Evolutionary conservation across 2,888 invertebrate genomes (phyloP), one percentile per base, ranked within the genome.

Genomic region (Brachynemurus nebulosus): DNA sequence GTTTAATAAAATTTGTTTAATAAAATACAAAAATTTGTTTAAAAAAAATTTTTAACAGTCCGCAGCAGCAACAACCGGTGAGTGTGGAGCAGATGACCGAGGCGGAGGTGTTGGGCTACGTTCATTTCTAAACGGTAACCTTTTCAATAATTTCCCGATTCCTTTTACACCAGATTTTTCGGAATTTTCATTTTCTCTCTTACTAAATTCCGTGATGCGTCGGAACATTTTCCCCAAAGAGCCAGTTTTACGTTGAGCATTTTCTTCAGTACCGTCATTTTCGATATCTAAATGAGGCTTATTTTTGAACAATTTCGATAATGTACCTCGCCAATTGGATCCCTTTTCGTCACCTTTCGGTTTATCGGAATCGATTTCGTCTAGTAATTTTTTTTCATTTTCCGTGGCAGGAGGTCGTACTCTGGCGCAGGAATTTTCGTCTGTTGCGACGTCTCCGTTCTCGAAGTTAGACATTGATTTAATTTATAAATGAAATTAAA

Each of bases 261-360:
- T 20, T 18, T 33, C 34, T 16, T 20, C 20, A 18, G 20, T 14
- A 19, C 18, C 11, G 12, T 33, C 20, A n/a, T 11, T 11, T 5
- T 16, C 34, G 12, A 7, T 25, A 19, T 16, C 34, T 14, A 34
- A 18, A 7, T 33, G 18, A 5, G 33, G 19, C 20, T 35, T 42
- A 9, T 42, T 42, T 19, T 34, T 42, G 34, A 42, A 42, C 20
- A 42, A 27, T 12, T 27, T 17, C 16, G 42, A 25, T n/a, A 42
- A 18, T 6, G 42, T 42, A 6, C 34, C 42, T 19, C 16, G 17
- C 42, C 42, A 42, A n/a, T 34, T 42, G 12, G 12, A 7, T 8
- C 34, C 17, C 9, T 12, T 20, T 4, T 33, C 21, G 4, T 17
- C 19, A 30, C 41, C 12, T 17, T 20, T 21, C 12, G n/a, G 12